phyloP scores from a whole-genome alignment of 2,888 invertebrate genomes.

The Caenorhabditis sp. region DNA sequence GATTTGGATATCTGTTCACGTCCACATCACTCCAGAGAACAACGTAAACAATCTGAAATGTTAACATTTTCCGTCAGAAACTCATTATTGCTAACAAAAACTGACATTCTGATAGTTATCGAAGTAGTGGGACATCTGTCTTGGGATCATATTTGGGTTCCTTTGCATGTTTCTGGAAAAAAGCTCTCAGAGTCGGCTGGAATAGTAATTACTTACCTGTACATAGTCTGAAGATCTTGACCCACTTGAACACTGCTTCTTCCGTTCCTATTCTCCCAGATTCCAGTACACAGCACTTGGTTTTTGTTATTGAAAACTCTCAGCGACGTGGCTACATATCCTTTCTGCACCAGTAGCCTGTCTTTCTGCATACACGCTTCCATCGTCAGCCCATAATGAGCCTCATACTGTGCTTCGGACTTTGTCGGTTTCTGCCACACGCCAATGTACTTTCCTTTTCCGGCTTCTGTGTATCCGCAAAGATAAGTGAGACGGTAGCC shows the following conservation, averaged over 20 bases:
- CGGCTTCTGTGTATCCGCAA: slow-evolving; percentile 74
- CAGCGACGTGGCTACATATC: slow-evolving; percentile 74
- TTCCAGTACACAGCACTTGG: slow-evolving; percentile 76
- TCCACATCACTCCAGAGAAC: slow-evolving; percentile 77
- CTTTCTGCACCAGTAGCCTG: slow-evolving; percentile 61
- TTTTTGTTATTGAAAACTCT: slow-evolving; percentile 74
- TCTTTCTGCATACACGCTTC: slow-evolving; percentile 74
- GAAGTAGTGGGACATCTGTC: slow-evolving; percentile 74
- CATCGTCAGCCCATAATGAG: slow-evolving; percentile 76
- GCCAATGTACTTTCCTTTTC: slow-evolving; percentile 71
- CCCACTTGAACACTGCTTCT: slow-evolving; percentile 73
- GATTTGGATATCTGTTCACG: slow-evolving; percentile 72
- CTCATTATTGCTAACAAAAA: too few relatives aligned
- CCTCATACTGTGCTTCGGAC: slow-evolving; percentile 72
- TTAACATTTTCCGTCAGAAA: too few relatives aligned
- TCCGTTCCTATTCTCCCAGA: slow-evolving; percentile 76
- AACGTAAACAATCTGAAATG: slow-evolving; percentile 66
- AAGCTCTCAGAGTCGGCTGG: too few relatives aligned
- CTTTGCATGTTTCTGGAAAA: slow-evolving; percentile 55
- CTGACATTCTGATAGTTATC: slow-evolving; percentile 65
- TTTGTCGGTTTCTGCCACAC: slow-evolving; percentile 75
- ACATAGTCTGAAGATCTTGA: slow-evolving; percentile 69
- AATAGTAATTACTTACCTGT: too few relatives aligned
- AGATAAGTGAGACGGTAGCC: slow-evolving; percentile 74
- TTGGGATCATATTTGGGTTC: slow-evolving; percentile 66